phyloP scores from a whole-genome alignment of 35 echinoderm and acorn worm genomes.

The Strongylocentrotus purpuratus region DNA sequence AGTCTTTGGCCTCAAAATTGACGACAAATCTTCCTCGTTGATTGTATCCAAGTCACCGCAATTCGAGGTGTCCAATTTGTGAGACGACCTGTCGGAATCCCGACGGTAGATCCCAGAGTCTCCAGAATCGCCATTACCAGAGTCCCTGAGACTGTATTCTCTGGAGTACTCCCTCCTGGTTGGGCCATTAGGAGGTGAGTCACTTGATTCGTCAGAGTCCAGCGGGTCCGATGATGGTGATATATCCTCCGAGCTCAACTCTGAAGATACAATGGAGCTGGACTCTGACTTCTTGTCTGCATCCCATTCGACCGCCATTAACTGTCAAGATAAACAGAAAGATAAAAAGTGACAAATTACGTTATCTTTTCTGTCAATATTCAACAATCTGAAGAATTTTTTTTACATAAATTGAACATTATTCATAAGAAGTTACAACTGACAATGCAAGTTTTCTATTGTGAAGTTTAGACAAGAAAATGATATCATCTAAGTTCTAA shows the following conservation, averaged over 20 bases:
- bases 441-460: too few relatives aligned
- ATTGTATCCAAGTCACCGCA: conserved; percentile 67
- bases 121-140: conserved; percentile 14
- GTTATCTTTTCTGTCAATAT: background rate
- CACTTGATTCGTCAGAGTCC: conserved; percentile 71
- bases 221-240: conserved; percentile 55
- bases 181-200: conserved; percentile 23
- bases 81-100: conserved; percentile 44
- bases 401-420: background rate
- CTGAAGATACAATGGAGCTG: conserved; percentile 68
- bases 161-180: conserved; percentile 39
- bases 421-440: background rate
- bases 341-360: background rate
- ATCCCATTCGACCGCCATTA: conserved; percentile 87
- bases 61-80: conserved; percentile 57
- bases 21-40: conserved; percentile 54
- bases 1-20: conserved; percentile 45
- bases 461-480: too few relatives aligned
- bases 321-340: conserved; percentile 45
- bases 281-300: conserved; percentile 82
- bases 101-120: conserved; percentile 43
- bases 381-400: background rate
- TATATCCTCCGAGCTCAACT: conserved; percentile 74
- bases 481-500: too few relatives aligned
- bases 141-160: conserved; percentile 35